phyloP scores from a whole-genome alignment of 1,140 invertebrate genomes.

The Bombus fervidus region DNA sequence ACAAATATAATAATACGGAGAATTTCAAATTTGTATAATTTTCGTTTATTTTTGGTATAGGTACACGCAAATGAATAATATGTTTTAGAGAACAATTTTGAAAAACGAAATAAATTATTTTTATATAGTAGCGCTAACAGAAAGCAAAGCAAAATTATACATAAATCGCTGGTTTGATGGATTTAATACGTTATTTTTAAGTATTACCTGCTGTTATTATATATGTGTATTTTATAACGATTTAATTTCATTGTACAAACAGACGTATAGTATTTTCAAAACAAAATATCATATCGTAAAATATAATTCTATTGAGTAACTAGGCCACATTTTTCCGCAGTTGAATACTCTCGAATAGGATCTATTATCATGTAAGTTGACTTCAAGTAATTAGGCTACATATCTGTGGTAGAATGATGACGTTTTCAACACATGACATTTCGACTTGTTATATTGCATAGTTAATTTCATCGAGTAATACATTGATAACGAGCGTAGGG shows the following conservation, averaged over 20 bases:
- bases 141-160: background rate
- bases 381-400: background rate
- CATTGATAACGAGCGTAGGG: background rate
- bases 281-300: background rate
- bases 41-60: too few species aligned
- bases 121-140: background rate
- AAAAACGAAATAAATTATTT: background rate
- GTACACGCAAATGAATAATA: background rate
- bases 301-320: background rate
- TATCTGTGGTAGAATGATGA: background rate
- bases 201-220: too few species aligned
- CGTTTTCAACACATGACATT: background rate
- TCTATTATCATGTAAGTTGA: background rate
- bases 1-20: too few species aligned
- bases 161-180: background rate
- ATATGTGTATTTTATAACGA: background rate
- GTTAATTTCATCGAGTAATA: background rate
- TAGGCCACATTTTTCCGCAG: background rate
- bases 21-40: too few species aligned
- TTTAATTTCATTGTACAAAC: background rate
- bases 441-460: background rate
- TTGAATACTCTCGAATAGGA: background rate
- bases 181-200: too few species aligned
- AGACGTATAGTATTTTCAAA: background rate
- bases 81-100: background rate